These are phyloP conservation scores for Phoxinus dragarum DNA, from an alignment of 2,797 vertebrate species.

Conservation along the genomic window DNA sequence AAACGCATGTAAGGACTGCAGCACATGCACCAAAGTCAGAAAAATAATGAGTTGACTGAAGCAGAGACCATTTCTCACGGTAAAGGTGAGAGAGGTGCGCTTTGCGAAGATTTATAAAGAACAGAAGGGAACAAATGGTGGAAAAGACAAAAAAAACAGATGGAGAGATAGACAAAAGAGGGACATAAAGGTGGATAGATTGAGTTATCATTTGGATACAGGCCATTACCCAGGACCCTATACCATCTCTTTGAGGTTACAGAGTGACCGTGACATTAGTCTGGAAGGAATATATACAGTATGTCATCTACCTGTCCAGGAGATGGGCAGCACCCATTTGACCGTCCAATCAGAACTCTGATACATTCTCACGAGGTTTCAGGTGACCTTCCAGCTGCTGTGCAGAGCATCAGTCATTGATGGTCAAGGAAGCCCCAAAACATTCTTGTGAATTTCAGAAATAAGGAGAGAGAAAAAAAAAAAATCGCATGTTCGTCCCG, in stretches of 20 bases:
- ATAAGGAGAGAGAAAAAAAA: background rate
- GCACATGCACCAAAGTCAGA: background rate
- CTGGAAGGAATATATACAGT: background rate
- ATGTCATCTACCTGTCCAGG: background rate
- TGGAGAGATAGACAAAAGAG: background rate
- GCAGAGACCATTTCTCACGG: background rate
- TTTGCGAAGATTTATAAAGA: conserved; percentile 4
- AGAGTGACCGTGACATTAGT: conserved; percentile 19
- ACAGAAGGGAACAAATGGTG: background rate
- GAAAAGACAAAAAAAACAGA: background rate
- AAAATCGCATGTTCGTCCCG: background rate
- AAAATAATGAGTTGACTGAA: conserved; percentile 37
- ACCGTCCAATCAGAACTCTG: background rate
- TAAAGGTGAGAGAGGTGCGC: conserved; percentile 10
- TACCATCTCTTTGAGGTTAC: conserved; percentile 23
- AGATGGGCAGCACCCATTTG: background rate
- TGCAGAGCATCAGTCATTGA: background rate
- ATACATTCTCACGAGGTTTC: background rate
- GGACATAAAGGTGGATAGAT: background rate
- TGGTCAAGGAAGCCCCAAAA: background rate
- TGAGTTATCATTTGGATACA: conserved; percentile 29
- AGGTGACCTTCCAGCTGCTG: background rate
- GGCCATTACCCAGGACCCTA: conserved; percentile 26
- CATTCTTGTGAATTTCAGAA: conserved; percentile 1
- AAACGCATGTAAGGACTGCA: conserved; percentile 8